These are phyloP conservation scores for Spilarctia lutea DNA, from an alignment of 2,888 invertebrate species.

Conservation along the genomic window DNA sequence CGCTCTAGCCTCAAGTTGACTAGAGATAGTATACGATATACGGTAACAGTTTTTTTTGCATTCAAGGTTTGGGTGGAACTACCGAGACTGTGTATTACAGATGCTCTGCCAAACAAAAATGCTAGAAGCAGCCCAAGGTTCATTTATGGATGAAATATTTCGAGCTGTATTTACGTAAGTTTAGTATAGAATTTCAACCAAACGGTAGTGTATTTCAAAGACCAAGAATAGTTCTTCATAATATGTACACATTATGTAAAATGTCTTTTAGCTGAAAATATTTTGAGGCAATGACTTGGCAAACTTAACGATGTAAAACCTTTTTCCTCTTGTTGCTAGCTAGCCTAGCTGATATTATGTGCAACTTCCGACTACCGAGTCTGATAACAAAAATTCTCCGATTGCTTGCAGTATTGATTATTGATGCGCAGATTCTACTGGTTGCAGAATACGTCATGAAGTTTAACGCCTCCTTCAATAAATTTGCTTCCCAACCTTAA, in stretches of 20 bases:
- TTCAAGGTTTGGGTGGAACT: constrained; percentile 82
- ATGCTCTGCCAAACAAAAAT: constrained; percentile 87
- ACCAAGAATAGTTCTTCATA: no score
- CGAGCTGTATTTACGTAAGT: constrained; percentile 89
- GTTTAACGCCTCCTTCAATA: no score
- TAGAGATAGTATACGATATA: neutral
- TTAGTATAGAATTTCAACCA: neutral
- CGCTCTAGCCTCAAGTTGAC: neutral
- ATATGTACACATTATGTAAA: no score
- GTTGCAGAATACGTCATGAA: no score
- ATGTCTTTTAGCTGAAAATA: neutral
- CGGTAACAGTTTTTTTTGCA: neutral
- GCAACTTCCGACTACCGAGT: no score
- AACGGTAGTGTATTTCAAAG: neutral
- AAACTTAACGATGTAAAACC: neutral
- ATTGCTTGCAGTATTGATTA: no score
- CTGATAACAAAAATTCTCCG: no score
- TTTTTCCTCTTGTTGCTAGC: neutral
- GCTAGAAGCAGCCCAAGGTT: constrained; percentile 75
- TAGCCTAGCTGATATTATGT: neutral
- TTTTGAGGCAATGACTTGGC: neutral
- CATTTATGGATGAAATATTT: constrained; percentile 88
- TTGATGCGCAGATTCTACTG: no score
- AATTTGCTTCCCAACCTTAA: no score
- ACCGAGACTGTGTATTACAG: constrained; percentile 87